phyloP scores from a whole-genome alignment of 2,797 vertebrate genomes.

The Manis javanica region DNA sequence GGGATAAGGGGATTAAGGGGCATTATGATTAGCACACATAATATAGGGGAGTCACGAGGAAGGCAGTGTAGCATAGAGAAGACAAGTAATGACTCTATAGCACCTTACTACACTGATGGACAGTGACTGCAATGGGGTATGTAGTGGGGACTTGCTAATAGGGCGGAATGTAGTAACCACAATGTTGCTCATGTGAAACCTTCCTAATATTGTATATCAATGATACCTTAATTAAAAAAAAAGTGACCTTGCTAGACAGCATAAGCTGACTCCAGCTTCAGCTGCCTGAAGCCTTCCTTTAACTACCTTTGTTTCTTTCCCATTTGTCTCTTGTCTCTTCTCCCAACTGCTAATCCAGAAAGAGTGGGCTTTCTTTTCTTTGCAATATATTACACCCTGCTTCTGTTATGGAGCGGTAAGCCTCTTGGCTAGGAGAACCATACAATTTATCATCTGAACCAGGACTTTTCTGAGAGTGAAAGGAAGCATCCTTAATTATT shows the following conservation, averaged over 20 bases:
- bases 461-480: neutral
- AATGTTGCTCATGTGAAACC: too few species aligned
- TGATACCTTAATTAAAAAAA: neutral
- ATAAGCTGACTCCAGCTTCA: neutral
- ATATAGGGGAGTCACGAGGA: too few species aligned
- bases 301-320: neutral
- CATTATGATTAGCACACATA: too few species aligned
- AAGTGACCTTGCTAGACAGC: neutral
- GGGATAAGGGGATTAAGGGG: too few species aligned
- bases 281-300: neutral
- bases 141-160: too few species aligned
- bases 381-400: neutral
- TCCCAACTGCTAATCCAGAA: neutral
- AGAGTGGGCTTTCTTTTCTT: slow-evolving; percentile 34
- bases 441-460: neutral
- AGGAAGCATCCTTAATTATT: neutral
- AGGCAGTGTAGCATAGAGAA: too few species aligned
- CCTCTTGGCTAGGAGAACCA: neutral
- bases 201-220: too few species aligned
- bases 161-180: too few species aligned
- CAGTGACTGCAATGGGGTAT: too few species aligned
- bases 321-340: neutral
- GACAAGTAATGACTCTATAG: too few species aligned
- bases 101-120: too few species aligned
- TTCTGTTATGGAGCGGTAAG: neutral